phyloP scores from a whole-genome alignment of 2,113 vertebrate genomes.

The rabbit (Oryctolagus cuniculus) region DNA sequence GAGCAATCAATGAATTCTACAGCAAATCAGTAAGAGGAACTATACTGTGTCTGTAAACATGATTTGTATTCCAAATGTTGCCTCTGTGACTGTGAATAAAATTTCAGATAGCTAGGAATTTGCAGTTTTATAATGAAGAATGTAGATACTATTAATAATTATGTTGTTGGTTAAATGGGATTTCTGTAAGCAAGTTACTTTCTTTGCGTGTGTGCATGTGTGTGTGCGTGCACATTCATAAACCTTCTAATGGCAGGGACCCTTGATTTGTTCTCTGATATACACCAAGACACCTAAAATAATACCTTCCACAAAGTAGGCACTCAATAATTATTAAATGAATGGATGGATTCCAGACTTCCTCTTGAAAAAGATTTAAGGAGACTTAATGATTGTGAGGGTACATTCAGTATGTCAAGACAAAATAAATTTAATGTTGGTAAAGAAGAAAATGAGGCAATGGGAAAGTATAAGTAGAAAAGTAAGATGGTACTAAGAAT shows the following conservation, averaged over 20 bases:
- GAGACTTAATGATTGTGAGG: not conserved
- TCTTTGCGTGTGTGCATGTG: not conserved
- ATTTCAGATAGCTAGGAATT: not conserved
- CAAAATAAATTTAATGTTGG: not conserved
- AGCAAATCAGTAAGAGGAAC: not conserved
- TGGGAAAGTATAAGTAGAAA: not conserved
- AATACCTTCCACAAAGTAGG: not conserved
- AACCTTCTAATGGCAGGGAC: not conserved
- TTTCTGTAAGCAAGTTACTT: not conserved
- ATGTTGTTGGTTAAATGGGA: not conserved
- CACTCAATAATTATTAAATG: conserved; percentile 17
- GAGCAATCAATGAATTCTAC: not conserved
- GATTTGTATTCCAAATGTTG: not conserved
- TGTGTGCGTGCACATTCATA: not conserved
- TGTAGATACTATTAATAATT: not conserved
- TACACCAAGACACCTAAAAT: not conserved
- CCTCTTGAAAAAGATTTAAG: conserved; percentile 50
- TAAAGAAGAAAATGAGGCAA: not conserved
- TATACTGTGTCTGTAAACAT: not conserved
- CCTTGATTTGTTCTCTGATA: conserved; percentile 30
- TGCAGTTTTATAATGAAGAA: not conserved
- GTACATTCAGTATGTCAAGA: not conserved
- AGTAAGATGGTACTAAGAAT: not conserved
- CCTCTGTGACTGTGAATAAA: not conserved
- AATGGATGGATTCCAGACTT: conserved; percentile 24